A percentile compares a stretch with the other conserved stretches of the same genome.
Conservation (phyloP, 2,113 vertebrate species). For the Physeter macrocephalus region DNA sequence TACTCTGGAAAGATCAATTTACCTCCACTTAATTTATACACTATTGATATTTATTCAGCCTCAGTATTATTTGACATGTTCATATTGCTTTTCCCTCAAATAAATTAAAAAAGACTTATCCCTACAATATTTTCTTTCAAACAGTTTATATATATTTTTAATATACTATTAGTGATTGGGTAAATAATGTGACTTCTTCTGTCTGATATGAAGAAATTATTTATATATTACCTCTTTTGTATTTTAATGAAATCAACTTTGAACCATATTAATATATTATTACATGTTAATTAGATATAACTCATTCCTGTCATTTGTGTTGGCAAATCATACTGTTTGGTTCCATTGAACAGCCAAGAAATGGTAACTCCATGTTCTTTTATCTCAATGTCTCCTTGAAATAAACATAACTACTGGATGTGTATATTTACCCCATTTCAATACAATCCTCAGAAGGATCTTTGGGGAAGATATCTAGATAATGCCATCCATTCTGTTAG, state of each 20-base stretch:
- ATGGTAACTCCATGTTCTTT: neutral
- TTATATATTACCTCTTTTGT: neutral
- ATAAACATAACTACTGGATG: neutral
- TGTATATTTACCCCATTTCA: neutral
- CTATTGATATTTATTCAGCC: neutral
- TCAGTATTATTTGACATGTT: neutral
- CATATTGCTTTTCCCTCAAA: neutral
- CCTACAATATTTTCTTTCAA: neutral
- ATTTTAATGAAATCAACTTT: neutral
- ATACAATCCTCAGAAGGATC: neutral
- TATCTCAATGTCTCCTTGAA: neutral
- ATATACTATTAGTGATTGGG: neutral
- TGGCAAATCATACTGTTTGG: neutral
- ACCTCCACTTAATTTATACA: neutral
- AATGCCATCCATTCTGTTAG: neutral
- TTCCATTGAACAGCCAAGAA: neutral
- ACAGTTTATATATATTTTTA: neutral
- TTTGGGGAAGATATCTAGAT: neutral
- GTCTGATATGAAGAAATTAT: neutral
- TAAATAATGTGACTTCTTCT: neutral
- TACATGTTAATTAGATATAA: neutral
- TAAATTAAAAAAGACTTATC: neutral
- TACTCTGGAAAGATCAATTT: neutral
- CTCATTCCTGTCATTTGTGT: neutral
- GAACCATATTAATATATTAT: neutral